Conservation (phyloP, 2,797 vertebrate species). For the Karalla daura region DNA sequence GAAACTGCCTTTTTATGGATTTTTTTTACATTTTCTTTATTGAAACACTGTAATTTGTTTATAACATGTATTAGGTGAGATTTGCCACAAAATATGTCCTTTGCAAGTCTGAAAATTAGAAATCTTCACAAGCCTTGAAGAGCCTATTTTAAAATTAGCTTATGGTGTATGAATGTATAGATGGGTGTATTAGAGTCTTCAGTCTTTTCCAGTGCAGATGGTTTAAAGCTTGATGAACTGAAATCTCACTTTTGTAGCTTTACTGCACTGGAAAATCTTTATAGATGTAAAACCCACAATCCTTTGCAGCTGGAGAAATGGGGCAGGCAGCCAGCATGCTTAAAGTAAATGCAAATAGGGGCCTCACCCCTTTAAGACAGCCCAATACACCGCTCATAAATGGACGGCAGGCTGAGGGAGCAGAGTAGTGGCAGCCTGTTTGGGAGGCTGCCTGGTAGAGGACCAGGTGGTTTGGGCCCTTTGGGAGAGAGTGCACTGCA, state of each 20-base stretch:
- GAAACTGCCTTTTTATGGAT: not conserved
- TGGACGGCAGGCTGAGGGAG: constrained; percentile 51
- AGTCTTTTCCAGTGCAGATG: constrained; percentile 80
- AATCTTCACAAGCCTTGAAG: constrained; percentile 73
- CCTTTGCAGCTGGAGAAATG: constrained; percentile 85
- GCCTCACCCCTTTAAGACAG: constrained; percentile 69
- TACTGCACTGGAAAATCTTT: constrained; percentile 84
- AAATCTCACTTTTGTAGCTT: constrained; percentile 83
- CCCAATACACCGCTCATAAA: constrained; percentile 74
- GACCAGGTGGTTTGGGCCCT: constrained; percentile 71
- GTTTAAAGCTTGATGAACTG: constrained; percentile 85
- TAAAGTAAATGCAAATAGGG: constrained; percentile 79
- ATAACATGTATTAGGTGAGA: no score
- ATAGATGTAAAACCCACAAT: constrained; percentile 86
- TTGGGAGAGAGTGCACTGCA: constrained; percentile 55
- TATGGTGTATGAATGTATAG: constrained; percentile 75
- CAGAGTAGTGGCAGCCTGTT: constrained; percentile 66
- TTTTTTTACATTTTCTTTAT: no score
- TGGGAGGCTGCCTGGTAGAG: constrained; percentile 62
- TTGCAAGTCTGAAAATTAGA: constrained; percentile 66
- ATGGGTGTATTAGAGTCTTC: constrained; percentile 71
- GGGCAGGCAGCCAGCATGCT: constrained; percentile 82
- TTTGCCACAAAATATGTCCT: constrained; percentile 54
- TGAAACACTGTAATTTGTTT: no score
- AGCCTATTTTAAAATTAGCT: constrained; percentile 80